Evolutionary conservation across 1,140 invertebrate species (phyloP).

Genomic region (Telenomus remus): DNA sequence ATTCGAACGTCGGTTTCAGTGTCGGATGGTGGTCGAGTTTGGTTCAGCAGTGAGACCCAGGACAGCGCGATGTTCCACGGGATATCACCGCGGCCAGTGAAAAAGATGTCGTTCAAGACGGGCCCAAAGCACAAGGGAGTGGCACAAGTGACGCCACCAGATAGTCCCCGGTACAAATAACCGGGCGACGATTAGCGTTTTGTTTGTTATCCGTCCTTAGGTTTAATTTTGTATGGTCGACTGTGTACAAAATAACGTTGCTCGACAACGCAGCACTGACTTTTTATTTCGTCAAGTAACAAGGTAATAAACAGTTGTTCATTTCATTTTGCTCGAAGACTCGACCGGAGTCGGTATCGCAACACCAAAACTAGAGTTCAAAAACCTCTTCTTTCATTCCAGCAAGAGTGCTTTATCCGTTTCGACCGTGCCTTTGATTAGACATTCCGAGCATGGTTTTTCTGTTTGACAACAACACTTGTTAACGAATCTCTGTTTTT

Average conservation of each 20-base stretch:
- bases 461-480: conserved; percentile 17
- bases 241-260: conserved; percentile 55
- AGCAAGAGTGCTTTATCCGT: conserved; percentile 11
- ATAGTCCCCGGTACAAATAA: conserved; percentile 74
- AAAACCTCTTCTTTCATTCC: not conserved
- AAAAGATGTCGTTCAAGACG: conserved; percentile 76
- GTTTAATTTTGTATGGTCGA: conserved; percentile 70
- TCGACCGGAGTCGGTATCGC: not conserved
- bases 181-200: conserved; percentile 61
- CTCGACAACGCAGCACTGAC: conserved; percentile 35
- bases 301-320: not conserved
- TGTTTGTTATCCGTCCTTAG: conserved; percentile 73
- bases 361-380: conserved; percentile 5
- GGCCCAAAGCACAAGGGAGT: conserved; percentile 68
- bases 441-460: conserved; percentile 26
- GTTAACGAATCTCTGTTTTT: conserved; percentile 38
- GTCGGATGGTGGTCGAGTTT: conserved; percentile 73
- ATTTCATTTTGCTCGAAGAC: too few relatives aligned
- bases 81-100: conserved; percentile 76
- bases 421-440: conserved; percentile 38
- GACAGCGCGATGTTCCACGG: conserved; percentile 72
- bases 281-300: conserved; percentile 48
- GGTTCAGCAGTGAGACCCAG: conserved; percentile 72
- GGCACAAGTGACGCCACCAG: conserved; percentile 70
- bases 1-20: conserved; percentile 55